Base-by-base conservation (phyloP, 2,113 vertebrate species). In the Gorilla gorilla region DNA sequence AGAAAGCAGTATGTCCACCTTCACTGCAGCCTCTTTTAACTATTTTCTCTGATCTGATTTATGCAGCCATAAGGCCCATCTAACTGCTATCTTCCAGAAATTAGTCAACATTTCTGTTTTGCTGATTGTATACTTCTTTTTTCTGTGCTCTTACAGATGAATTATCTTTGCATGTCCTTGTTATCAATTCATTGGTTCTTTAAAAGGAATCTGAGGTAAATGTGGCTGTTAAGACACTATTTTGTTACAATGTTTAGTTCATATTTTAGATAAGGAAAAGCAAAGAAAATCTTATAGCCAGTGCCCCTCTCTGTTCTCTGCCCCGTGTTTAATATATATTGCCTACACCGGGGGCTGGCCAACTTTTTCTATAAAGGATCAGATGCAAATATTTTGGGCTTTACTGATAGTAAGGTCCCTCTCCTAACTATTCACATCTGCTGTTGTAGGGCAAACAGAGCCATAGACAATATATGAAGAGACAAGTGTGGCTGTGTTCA, bases 241-340 rank as follows among this genome's bases (percentile, higher is more conserved):
- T 88, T 89, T 50, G 12, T 79, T 45, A 79, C 9, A 22, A 81
- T 18, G 2, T n/a, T 90, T 45, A 76, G 57, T 35, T 0, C 0
- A 2, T 45, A 14, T 40, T 95, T 95, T 94, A 87, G 87, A 89
- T 64, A 94, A 43, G 80, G 12, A 35, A 91, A 78, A 76, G 48
- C 8, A 84, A 64, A 89, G 13, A 55, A 45, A 92, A 2, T 50
- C 38, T 64, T 27, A 12, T 35, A 76, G 52, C 73, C 35, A 57
- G 25, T 64, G 8, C 3, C 40, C 27, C 25, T 55, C 27, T 91
- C 16, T 40, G 6, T 0, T 17, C 32, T 78, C n/a, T 84, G 11
- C 8, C 32, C 17, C 9, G 7, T 48, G 23, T 72, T 64, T 38
- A 23, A 20, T 35, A 16, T 38, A 17, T 16, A 6, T 20, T 43